Base-by-base conservation (phyloP, 2,113 vertebrate species). In the Xenopus borealis region DNA sequence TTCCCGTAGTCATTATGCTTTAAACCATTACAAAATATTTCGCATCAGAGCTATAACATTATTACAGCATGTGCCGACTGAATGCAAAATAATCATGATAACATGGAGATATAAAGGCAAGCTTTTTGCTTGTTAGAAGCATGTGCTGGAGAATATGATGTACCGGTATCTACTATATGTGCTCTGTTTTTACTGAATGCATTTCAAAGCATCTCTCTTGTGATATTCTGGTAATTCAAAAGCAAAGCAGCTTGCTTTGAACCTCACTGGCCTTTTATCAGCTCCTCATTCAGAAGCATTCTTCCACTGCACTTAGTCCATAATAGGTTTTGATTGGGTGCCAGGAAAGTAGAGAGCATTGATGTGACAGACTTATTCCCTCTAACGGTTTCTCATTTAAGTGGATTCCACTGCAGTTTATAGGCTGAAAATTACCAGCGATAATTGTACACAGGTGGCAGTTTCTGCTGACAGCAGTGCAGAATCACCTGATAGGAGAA, bases 241-340 rank as follows among this genome's bases (percentile, higher is more conserved):
- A 66, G 63, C 44, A 66, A 40, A 27, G 19, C 10, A 63, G 47
- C 52, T 30, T 69, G 46, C 73, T 62, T 76, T 76, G 73, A 76
- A 76, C 59, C 58, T 52, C 3, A 14, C 46, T 75, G 72, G 58
- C 73, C 73, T 69, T 69, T 76, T 69, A 69, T 76, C 73, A 63
- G 59, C 47, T 76, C 46, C 50, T 76, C 59, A 76, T 76, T 69
- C 46, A 69, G 73, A 69, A 14, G 62, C 73, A 69, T 69, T 69
- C 59, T 69, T 76, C n/a, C 30, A 63, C 13, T 17, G 66, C 66
- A 63, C 59, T 76, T 69, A 69, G 66, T 52, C 66, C 50, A 76
- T 76, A 76, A 76, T 76, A 69, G 66, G 59, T 69, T 76, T 76
- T 76, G 73, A 76, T 76, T 76, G 73, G 66, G 27, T 69, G 66